Evolutionary conservation across 1,140 invertebrate genomes (phyloP).

Genomic region (Bathynomus jamesi): DNA sequence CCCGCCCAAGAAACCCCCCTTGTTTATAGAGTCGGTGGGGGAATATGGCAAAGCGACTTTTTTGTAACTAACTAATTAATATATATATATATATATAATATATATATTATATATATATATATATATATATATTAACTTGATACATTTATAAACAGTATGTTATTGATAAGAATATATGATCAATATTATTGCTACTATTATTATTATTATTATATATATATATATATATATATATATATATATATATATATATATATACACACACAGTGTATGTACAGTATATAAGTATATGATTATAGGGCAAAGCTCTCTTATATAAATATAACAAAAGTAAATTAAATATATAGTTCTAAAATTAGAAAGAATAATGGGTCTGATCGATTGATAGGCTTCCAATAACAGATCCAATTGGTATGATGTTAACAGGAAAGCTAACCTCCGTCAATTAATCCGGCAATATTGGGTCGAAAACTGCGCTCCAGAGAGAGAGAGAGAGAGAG

Average conservation of each 20-base stretch:
- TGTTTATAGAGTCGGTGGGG: too few relatives aligned
- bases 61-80: too few relatives aligned
- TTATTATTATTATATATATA: neutral
- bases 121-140: neutral
- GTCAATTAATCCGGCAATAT: neutral
- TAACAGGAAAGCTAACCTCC: neutral
- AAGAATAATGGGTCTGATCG: neutral
- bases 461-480: neutral
- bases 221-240: constrained; percentile 1
- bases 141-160: too few relatives aligned
- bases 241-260: neutral
- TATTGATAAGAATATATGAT: too few relatives aligned
- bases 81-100: constrained; percentile 3
- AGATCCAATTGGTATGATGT: constrained; percentile 8
- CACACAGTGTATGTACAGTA: neutral
- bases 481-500: constrained; percentile 1
- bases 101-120: constrained; percentile 3
- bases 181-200: too few relatives aligned
- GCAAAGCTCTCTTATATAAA: neutral
- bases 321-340: neutral
- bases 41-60: too few relatives aligned
- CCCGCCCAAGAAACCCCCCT: too few relatives aligned
- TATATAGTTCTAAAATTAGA: too few relatives aligned
- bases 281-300: neutral
- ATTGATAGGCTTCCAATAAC: neutral